Percentiles rank a stretch among this genome's conserved stretches.
These are phyloP conservation scores for Pelmatolapia mariae DNA, from an alignment of 2,113 vertebrate genomes.

Conservation along the genomic window DNA sequence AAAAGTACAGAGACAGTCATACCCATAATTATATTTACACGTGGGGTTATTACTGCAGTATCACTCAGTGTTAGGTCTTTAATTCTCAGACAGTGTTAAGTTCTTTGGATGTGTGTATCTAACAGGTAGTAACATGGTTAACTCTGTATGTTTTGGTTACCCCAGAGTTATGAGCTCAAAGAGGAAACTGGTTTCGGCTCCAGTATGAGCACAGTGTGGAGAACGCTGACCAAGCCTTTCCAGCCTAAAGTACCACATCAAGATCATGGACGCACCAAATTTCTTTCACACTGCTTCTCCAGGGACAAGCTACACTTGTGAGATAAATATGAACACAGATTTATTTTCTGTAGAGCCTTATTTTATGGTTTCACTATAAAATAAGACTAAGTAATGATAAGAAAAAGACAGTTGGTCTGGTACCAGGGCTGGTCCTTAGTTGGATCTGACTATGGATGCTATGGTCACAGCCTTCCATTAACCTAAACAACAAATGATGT, in stretches of 20 bases:
- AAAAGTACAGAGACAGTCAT: background rate
- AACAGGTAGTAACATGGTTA: background rate
- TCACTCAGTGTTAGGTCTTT: background rate
- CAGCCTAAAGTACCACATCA: slow-evolving; percentile 83
- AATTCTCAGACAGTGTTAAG: background rate
- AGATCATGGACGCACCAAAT: slow-evolving; percentile 78
- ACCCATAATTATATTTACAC: background rate
- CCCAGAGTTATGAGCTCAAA: slow-evolving; percentile 88
- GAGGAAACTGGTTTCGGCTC: slow-evolving; percentile 81
- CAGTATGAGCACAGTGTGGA: slow-evolving; percentile 78
- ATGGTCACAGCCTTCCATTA: background rate
- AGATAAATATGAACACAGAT: slow-evolving; percentile 56
- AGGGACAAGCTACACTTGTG: slow-evolving; percentile 95
- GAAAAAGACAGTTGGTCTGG: background rate
- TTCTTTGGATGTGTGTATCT: background rate
- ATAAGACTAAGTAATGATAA: background rate
- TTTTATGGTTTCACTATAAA: background rate
- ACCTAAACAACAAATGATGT: background rate
- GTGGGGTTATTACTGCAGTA: background rate
- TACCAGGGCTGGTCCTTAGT: background rate
- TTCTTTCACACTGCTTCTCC: slow-evolving; percentile 88
- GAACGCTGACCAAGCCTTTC: slow-evolving; percentile 84
- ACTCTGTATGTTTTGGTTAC: background rate
- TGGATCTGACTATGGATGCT: background rate
- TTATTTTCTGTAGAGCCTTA: background rate